phyloP scores from a whole-genome alignment of 2,113 vertebrate species.

The Centropus unirufus region DNA sequence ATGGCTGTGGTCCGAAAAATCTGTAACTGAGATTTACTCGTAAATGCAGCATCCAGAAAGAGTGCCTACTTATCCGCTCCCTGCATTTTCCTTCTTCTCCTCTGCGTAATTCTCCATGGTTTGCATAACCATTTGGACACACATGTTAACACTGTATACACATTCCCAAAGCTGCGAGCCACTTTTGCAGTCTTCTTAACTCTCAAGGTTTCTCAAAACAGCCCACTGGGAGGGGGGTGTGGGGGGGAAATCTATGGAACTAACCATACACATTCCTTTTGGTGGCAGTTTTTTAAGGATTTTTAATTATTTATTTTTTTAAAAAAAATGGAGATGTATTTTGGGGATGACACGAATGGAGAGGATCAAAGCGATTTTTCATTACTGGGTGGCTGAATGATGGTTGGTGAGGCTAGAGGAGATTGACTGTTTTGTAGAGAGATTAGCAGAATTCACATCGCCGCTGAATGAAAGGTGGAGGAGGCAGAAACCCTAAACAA shows the following conservation, averaged over 20 bases:
- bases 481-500: conserved; percentile 73
- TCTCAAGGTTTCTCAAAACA: neutral
- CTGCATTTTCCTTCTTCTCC: neutral
- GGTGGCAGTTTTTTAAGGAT: neutral
- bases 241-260: neutral
- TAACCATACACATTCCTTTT: neutral
- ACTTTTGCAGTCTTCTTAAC: neutral
- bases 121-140: neutral
- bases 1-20: neutral
- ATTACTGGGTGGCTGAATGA: conserved; percentile 28
- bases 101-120: neutral
- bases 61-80: neutral
- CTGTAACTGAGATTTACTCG: neutral
- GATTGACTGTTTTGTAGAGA: conserved; percentile 38
- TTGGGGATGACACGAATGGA: neutral
- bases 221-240: neutral
- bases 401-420: conserved; percentile 42
- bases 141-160: neutral
- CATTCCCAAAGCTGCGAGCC: neutral
- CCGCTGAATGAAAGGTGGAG: conserved; percentile 55
- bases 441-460: conserved; percentile 49
- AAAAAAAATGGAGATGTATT: neutral
- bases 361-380: conserved; percentile 57
- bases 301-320: neutral
- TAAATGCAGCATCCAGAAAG: neutral